Evolutionary conservation across 2,888 invertebrate genomes (phyloP), one percentile per base, ranked within the genome.

Genomic region (Thecophora atra): DNA sequence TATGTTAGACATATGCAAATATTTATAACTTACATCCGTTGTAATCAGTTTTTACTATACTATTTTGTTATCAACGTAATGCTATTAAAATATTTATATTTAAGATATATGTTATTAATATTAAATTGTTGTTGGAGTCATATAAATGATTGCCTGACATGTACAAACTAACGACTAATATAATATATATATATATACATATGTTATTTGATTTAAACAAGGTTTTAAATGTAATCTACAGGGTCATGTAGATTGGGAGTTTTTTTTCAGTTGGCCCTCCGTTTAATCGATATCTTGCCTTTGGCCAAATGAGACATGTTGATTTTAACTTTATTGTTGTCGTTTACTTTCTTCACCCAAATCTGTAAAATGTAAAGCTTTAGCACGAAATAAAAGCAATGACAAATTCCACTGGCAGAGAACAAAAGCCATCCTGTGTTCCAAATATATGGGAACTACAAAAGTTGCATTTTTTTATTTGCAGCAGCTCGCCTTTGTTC

Each of bases 281-380:
- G 89, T 83, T 96, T 95, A 79, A 97, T 92, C 26, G 94, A 91
- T 82, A 95, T 92, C 88, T 96, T 97, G 21, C 97, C 97, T 79
- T 94, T 92, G 75, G 93, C 92, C 78, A 98, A 87, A 83, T 96
- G 94, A 1, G 93, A 91, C 79, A 94, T 90, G 83, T 92, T 94
- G 83, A 98, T 94, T 84, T 94, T 89, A 24, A 96, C 90, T 87
- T 96, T 94, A 76, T 91, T 92, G 74, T 90, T 91, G 81, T 95
- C 94, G 11, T 84, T 88, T 0, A 91, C 89, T 85, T 96, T 96
- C 83, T 96, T 94, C 63, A 97, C 94, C 92, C 94, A 96, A 82
- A 98, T 92, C 95, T 96, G 87, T 2, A 90, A 89, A 77, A 63
- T 47, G 15, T 28, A 47, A 7, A 52, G 13, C n/a, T 51, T 64